These are phyloP conservation scores for Cyclopterus lumpus DNA, from an alignment of 2,797 vertebrate genomes.

Conservation along the genomic window DNA sequence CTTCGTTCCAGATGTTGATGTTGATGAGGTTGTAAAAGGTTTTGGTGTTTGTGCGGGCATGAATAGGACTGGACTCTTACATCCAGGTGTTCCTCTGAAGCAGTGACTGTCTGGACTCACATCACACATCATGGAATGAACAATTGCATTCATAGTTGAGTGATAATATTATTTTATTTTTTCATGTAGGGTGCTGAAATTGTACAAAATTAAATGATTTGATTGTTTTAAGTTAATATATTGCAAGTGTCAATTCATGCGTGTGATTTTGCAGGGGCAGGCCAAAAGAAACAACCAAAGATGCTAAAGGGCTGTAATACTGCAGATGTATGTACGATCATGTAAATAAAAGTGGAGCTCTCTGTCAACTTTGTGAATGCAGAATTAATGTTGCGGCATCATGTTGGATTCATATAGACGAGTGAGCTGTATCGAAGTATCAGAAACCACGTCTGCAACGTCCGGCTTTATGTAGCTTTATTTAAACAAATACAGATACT, in stretches of 20 bases:
- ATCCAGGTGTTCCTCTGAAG: constrained; percentile 1
- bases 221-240: constrained; percentile 43
- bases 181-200: constrained; percentile 12
- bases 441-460: neutral
- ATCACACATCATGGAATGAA: constrained; percentile 4
- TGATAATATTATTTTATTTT: constrained; percentile 25
- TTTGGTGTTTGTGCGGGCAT: constrained; percentile 20
- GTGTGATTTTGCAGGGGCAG: constrained; percentile 33
- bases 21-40: neutral
- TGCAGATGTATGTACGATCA: constrained; percentile 44
- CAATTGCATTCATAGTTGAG: neutral
- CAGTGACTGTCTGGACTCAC: neutral
- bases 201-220: constrained; percentile 35
- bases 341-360: constrained; percentile 58
- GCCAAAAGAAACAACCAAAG: constrained; percentile 36
- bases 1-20: neutral
- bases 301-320: constrained; percentile 30
- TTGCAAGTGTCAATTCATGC: constrained; percentile 22
- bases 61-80: constrained; percentile 27
- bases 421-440: neutral
- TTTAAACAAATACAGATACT: constrained; percentile 63
- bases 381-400: neutral
- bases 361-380: constrained; percentile 35
- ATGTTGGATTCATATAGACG: neutral
- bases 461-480: constrained; percentile 52